phyloP scores from a whole-genome alignment of 2,113 vertebrate genomes.

The Raphicerus campestris region DNA sequence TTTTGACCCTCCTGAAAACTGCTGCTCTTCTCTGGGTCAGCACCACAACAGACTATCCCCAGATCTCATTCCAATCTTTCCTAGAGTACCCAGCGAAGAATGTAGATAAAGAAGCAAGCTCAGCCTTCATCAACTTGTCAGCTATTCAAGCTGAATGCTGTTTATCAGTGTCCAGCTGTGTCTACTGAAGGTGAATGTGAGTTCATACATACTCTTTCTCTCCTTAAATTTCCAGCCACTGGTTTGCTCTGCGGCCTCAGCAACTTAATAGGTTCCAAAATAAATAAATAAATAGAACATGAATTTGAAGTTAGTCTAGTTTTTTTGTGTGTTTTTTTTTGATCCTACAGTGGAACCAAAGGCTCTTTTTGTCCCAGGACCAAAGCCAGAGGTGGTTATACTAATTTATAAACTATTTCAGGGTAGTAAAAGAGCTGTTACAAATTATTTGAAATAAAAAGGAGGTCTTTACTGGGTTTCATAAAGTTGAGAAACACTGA shows the following conservation, averaged over 20 bases:
- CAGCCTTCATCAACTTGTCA: background rate
- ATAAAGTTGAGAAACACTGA: background rate
- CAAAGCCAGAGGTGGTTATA: background rate
- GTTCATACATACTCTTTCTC: background rate
- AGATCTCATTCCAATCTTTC: background rate
- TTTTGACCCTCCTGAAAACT: background rate
- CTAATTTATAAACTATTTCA: slow-evolving; percentile 20
- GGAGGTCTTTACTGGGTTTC: background rate
- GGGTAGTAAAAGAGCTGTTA: background rate
- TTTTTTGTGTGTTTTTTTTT: background rate
- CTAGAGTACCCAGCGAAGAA: background rate
- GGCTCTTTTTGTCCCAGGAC: background rate
- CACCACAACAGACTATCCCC: background rate
- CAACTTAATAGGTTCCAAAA: background rate
- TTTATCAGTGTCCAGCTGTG: background rate
- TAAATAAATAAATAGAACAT: background rate
- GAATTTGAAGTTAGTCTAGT: background rate
- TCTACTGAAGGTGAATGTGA: background rate
- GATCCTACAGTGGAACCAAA: background rate
- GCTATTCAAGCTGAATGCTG: background rate
- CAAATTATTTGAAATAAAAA: slow-evolving; percentile 42
- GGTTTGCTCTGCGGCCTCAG: background rate
- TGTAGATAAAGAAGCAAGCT: background rate
- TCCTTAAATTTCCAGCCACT: background rate
- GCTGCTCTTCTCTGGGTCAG: background rate